Base-by-base conservation (phyloP, 2,888 invertebrate species). In the Cerastis rubricosa region DNA sequence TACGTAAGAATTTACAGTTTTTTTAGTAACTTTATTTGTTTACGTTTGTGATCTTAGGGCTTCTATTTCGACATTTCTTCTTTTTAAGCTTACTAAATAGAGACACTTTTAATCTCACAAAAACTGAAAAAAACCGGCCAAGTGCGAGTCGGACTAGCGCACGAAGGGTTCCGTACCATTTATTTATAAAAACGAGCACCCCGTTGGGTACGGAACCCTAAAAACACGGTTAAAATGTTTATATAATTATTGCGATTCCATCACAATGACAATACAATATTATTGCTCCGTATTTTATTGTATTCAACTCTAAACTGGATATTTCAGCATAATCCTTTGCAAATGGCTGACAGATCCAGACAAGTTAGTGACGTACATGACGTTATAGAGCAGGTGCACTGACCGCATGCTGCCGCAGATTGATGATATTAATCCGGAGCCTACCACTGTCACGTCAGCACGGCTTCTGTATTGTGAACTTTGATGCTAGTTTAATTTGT, bases 361-460 rank as follows among this genome's bases (percentile, higher is more conserved):
- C 88, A 81, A 81, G 74, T 71, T 71, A 25, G 71, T 84, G 85
- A 78, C 80, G 80, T 76, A 84, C 78, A 83, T 84, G 78, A 76
- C 85, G 85, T 88, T 87, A 84, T 79, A 78, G 78, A 73, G 79
- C 91, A 90, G 91, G 90, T 91, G 90, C 76, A 83, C 72, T 76
- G 80, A 83, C 86, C 83, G 67, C 84, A 54, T 51, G 64, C 80
- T 80, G 74, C 82, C 71, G 51, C 74, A 85, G 88, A 90, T 89
- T 89, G 89, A 90, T 90, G 84, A 80, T 70, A 82, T 80, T 87
- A 87, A 89, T 87, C 88, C 90, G 78, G 78, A 68, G 74, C 43
- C 74, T 45, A 69, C 35, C 63, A 25, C 61, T 77, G 67, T 77
- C 29, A 67, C 49, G 43, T 59, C 29, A 43, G 22, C 1, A 29